Base-by-base conservation (phyloP, 2,888 invertebrate species). In the Chesias legatella region DNA sequence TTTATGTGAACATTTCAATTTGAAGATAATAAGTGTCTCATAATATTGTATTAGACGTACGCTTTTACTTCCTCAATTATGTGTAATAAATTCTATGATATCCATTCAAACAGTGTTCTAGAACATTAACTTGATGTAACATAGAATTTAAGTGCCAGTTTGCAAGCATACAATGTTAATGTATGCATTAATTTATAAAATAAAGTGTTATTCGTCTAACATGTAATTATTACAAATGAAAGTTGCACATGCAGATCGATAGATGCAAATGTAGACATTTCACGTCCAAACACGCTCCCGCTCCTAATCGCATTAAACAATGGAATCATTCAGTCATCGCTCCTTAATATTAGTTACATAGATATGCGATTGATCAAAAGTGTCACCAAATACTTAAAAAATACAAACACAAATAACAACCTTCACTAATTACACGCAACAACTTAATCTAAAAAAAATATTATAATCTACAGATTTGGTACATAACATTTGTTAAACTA, bases 401-500 rank as follows among this genome's bases (percentile, higher is more conserved):
- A 75, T 77, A 83, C 74, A 82, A 85, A 86, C 82, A 83, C 79
- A 81, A 76, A 76, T 76, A 86, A 86, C 84, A 86, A 83, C 74
- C 74, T 68, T 73, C 74, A 74, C 73, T 78, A 77, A 77, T 73
- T 70, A 72, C 71, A 68, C 65, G 79, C 75, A 86, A 86, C 86
- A 83, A 85, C 80, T 82, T 82, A 84, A 73, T 67, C 69, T 67
- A 75, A 67, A 65, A 74, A 78, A 73, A 71, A 70, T 76, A 76
- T 83, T 85, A 84, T 73, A 76, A 74, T 68, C 85, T 85, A 85
- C 70, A 75, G 75, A 79, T 88, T 88, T 88, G 86, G 86, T 88
- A 84, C 84, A 85, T 82, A 79, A 81, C 81, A 82, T 84, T 85
- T 82, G 71, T 78, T 81, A 83, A 83, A 82, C 83, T 85, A 86